A percentile compares a stretch with the other conserved stretches of the same genome.
phyloP scores from a whole-genome alignment of 2,888 invertebrate genomes.

The Meliscaeva auricollis region DNA sequence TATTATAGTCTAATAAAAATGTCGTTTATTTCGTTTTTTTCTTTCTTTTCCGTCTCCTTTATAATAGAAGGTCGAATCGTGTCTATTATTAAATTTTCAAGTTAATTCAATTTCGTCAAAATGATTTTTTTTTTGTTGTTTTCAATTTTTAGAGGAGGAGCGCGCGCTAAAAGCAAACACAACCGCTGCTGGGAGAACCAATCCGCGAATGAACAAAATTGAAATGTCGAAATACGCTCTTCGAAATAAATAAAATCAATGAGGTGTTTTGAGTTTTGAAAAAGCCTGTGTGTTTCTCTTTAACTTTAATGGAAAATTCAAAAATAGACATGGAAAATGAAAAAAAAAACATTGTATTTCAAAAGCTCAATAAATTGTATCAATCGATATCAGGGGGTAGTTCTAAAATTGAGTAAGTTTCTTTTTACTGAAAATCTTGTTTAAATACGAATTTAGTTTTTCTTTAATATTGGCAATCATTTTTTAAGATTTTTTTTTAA shows the following conservation, averaged over 20 bases:
- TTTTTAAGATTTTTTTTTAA: neutral
- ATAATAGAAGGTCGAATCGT: constrained; percentile 58
- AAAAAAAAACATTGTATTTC: neutral
- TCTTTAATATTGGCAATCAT: neutral
- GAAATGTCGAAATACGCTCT: constrained; percentile 35
- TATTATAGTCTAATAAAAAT: constrained; percentile 26
- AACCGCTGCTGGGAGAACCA: constrained; percentile 32
- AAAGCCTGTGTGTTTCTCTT: constrained; percentile 35
- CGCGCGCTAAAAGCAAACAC: constrained; percentile 41
- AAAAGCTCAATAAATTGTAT: constrained; percentile 14
- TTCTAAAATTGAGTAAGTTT: neutral
- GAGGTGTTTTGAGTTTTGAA: constrained; percentile 11
- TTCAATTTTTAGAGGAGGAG: constrained; percentile 27
- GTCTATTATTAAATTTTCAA: constrained; percentile 64
- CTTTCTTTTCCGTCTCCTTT: constrained; percentile 50
- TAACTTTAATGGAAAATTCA: neutral
- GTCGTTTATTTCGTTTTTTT: constrained; percentile 24
- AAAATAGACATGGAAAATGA: constrained; percentile 53
- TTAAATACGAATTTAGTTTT: neutral
- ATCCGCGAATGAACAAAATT: constrained; percentile 46
- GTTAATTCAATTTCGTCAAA: constrained; percentile 49
- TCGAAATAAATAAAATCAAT: too few species aligned
- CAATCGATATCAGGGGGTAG: neutral
- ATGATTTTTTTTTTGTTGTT: constrained; percentile 36
- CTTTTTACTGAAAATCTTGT: neutral